phyloP scores from a whole-genome alignment of 2,113 vertebrate genomes.

The Accipiter cooperii region DNA sequence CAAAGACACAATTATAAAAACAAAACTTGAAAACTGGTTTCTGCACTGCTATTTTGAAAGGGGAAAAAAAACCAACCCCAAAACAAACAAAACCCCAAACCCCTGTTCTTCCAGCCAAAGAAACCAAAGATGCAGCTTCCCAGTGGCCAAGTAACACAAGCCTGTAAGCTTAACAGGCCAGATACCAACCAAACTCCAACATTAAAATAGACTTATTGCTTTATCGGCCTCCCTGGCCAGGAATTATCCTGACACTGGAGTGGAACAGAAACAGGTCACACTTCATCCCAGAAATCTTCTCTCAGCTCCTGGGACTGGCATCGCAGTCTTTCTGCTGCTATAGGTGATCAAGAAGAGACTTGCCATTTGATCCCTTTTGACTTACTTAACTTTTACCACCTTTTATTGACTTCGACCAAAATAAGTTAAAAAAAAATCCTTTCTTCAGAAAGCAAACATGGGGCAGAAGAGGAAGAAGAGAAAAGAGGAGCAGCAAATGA shows the following conservation, averaged over 20 bases:
- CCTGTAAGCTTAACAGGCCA: not conserved
- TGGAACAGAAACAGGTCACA: not conserved
- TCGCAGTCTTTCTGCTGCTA: not conserved
- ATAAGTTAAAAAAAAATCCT: not conserved
- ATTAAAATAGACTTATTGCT: not conserved
- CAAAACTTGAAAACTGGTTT: not conserved
- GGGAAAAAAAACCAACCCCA: not conserved
- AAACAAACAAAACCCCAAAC: not conserved
- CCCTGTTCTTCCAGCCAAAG: not conserved
- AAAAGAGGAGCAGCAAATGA: not conserved
- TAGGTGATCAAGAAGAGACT: not conserved
- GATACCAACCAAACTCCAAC: not conserved
- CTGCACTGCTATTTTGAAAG: not conserved
- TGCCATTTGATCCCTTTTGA: not conserved
- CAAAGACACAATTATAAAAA: not conserved
- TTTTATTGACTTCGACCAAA: not conserved
- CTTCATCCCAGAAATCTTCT: not conserved
- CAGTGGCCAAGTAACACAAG: not conserved
- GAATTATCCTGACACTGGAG: not conserved
- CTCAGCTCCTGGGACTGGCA: not conserved
- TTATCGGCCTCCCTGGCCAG: not conserved
- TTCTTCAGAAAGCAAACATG: not conserved
- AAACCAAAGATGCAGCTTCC: not conserved
- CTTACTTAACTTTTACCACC: not conserved
- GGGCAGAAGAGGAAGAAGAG: not conserved